Conservation (phyloP, 2,113 vertebrate species). For the Larimichthys crocea region DNA sequence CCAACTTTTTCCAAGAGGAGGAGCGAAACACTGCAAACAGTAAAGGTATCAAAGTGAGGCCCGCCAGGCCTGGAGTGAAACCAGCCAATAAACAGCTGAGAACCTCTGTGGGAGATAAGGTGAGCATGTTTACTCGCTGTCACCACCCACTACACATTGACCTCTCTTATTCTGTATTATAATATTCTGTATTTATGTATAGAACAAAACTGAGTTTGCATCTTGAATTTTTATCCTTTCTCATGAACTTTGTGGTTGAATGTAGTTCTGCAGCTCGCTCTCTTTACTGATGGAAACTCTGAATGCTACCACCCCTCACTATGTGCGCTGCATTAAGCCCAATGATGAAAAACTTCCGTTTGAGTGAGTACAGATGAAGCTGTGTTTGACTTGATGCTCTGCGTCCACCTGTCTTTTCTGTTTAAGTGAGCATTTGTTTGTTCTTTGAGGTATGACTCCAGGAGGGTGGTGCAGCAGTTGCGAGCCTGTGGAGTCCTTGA, state of each 20-base stretch:
- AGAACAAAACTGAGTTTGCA: not conserved
- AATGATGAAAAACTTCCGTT: slow-evolving; percentile 95
- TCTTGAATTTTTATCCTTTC: slow-evolving; percentile 4
- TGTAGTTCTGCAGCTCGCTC: slow-evolving; percentile 93
- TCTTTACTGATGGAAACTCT: slow-evolving; percentile 95
- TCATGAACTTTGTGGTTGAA: not conserved
- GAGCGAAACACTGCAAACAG: slow-evolving; percentile 67
- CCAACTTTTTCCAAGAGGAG: slow-evolving; percentile 91
- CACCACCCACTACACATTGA: slow-evolving; percentile 7
- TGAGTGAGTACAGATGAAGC: slow-evolving; percentile 86
- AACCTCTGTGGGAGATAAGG: slow-evolving; percentile 94
- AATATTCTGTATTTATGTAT: slow-evolving; percentile 9
- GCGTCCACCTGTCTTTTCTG: not conserved
- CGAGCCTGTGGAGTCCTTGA: slow-evolving; percentile 96
- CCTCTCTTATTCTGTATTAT: not conserved
- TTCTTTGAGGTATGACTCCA: slow-evolving; percentile 89
- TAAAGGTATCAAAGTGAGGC: slow-evolving; percentile 87
- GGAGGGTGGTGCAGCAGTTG: slow-evolving; percentile 94
- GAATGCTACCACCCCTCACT: slow-evolving; percentile 95
- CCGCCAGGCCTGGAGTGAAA: slow-evolving; percentile 89
- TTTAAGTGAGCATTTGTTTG: not conserved
- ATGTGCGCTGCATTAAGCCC: slow-evolving; percentile 97
- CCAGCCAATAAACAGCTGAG: slow-evolving; percentile 91
- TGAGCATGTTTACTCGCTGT: slow-evolving; percentile 71
- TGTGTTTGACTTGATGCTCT: not conserved